Evolutionary conservation across 2,888 invertebrate genomes (phyloP).

Genomic region (Chorisops tibialis): DNA sequence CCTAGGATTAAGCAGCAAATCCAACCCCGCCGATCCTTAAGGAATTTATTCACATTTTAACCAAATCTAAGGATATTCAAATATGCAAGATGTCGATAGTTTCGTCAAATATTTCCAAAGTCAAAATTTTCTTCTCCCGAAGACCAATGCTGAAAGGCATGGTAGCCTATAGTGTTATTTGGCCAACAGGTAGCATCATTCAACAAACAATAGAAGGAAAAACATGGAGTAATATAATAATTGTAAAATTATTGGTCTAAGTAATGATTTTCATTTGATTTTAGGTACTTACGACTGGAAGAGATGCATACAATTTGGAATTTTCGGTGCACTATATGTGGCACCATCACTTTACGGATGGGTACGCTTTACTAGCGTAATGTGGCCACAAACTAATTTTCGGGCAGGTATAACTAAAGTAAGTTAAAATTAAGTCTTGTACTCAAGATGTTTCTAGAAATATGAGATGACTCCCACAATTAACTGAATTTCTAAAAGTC

Average conservation of each 20-base stretch:
- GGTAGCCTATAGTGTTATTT: conserved; percentile 65
- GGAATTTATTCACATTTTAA: no score
- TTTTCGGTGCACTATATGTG: conserved; percentile 74
- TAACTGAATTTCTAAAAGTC: no score
- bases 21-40: no score
- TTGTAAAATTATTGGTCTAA: conserved; percentile 25
- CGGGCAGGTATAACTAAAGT: conserved; percentile 70
- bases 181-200: conserved; percentile 71
- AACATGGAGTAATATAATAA: conserved; percentile 57
- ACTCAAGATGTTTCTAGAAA: no score
- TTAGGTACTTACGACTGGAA: conserved; percentile 62
- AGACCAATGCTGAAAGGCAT: conserved; percentile 57
- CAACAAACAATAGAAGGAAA: conserved; percentile 68
- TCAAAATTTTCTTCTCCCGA: conserved; percentile 34
- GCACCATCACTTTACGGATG: conserved; percentile 78
- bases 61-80: no score
- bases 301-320: conserved; percentile 66
- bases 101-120: no score
- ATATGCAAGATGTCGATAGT: no score
- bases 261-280: background rate
- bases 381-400: conserved; percentile 72
- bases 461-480: no score
- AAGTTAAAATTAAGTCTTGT: no score
- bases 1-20: no score
- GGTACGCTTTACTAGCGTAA: conserved; percentile 67